phyloP scores from a whole-genome alignment of 2,113 vertebrate genomes.

The Chionomys nivalis region DNA sequence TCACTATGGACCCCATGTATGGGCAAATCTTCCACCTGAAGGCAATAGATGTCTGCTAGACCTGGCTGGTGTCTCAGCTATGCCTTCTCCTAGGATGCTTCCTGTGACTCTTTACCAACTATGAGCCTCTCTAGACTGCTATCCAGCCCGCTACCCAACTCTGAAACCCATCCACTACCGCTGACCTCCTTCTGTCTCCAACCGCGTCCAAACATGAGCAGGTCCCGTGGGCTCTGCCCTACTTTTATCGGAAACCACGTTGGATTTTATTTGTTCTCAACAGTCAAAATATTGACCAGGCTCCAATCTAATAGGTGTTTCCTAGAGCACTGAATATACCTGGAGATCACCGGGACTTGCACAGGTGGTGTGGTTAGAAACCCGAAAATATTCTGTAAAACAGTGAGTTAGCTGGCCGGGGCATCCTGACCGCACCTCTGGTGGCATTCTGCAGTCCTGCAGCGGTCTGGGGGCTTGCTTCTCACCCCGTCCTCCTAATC shows the following conservation, averaged over 20 bases:
- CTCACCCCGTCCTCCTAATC: neutral
- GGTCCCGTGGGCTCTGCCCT: neutral
- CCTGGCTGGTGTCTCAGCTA: neutral
- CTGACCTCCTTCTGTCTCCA: neutral
- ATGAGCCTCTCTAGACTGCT: neutral
- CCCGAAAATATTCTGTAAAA: neutral
- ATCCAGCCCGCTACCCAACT: neutral
- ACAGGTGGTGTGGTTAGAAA: fast-evolving
- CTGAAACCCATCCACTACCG: neutral
- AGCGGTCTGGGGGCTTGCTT: neutral
- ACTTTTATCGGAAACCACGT: neutral
- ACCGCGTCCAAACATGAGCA: neutral
- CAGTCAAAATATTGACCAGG: too few species aligned
- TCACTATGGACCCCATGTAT: neutral
- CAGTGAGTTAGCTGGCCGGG: neutral
- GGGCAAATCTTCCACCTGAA: neutral
- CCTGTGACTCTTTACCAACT: neutral
- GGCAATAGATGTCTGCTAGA: neutral
- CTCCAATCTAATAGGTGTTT: neutral
- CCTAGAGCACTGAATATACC: neutral
- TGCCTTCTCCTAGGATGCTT: neutral
- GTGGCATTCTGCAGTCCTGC: fast-evolving
- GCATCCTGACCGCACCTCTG: fast-evolving
- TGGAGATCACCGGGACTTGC: neutral
- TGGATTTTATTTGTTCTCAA: neutral